Base-by-base conservation (phyloP, 2,888 invertebrate genomes). In the Dryomyza anilis region DNA sequence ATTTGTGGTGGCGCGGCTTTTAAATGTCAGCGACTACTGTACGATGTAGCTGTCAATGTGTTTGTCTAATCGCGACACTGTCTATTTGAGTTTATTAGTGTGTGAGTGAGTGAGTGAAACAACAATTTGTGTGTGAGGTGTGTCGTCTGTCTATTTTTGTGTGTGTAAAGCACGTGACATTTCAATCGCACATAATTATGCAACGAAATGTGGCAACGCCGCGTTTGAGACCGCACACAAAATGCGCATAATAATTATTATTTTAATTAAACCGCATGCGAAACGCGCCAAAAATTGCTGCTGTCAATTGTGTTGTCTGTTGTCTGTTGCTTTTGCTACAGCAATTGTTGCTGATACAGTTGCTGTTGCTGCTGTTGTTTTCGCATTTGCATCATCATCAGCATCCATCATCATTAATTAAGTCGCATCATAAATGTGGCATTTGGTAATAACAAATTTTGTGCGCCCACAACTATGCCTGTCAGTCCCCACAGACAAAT, bases 21-120 rank as follows among this genome's bases (percentile, higher is more conserved):
- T 23, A 56, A 36, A 56, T 36, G 23, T 56, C 56, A 56, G 21
- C 56, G 39, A 56, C 39, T n/a, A n/a, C n/a, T n/a, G 56, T n/a
- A 33, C 36, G 56, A 36, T 33, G 36, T 39, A 56, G 56, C 56
- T 56, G 56, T 39, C 56, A 56, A 56, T 56, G 25, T 23, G 56
- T 56, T 56, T 56, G 36, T 39, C 56, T 56, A 36, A 36, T 25
- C 16, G 50, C 27, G 50, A 12, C 50, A 50, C n/a, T 27, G n/a
- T 14, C 50, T n/a, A 27, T 23, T n/a, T 5, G 25, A 27, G 21
- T 48, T 7, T 25, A 14, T 23, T 50, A n/a, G 12, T 25, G 27
- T 29, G 23, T 29, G 27, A 14, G 50, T 27, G 50, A 27, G 29
- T 50, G 29, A 14, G 25, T 27, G 2, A n/a, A n/a, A n/a, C n/a